Evolutionary conservation across 2,888 invertebrate species (phyloP), one percentile per base, ranked within the genome.

Genomic region (Platycheirus rosarum): DNA sequence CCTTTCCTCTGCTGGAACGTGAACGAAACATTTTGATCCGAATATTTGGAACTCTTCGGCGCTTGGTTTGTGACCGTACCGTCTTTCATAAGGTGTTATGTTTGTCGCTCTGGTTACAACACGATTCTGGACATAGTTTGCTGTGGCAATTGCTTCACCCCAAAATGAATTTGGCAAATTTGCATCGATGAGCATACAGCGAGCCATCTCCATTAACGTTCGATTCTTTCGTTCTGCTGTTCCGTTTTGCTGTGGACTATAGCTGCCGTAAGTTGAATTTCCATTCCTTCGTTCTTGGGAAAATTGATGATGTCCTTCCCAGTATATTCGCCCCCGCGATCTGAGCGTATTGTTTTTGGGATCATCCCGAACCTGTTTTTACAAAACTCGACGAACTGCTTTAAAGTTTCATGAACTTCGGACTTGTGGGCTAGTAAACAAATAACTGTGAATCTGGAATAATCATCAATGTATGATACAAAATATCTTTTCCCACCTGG

Each of bases 381-480:
- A 14, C 69, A 57, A 26, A 84, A 68, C 42, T 40, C 51, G 7
- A 84, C 32, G 63, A 66, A 84, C 26, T 75, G 18, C 20, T 68
- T 62, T 1, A 86, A 57, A 48, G 62, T 65, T 68, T 76, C 48
- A 14, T 63, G 35, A 18, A 84, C 78, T 49, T 85, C 80, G 2
- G 29, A 71, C 60, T 75, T 73, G 14, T 70, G n/a, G 26, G 46
- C 49, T 6, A 87, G 9, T 1, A 87, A 57, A 48, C 78, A 84
- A n/a, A 87, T 60, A 0, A 55, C 48, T 6, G 86, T 86, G 51
- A 85, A 88, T 46, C 86, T 76, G 4, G 86, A 86, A 66, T 66
- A 88, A 84, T 89, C 88, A 65, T 88, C 88, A 11, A 87, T 87
- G 8, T 88, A 79, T 0, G 86, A 88, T 1, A 88, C 9, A 0